Evolutionary conservation across 2,888 invertebrate species (phyloP).

Genomic region (Archips crataeganus): DNA sequence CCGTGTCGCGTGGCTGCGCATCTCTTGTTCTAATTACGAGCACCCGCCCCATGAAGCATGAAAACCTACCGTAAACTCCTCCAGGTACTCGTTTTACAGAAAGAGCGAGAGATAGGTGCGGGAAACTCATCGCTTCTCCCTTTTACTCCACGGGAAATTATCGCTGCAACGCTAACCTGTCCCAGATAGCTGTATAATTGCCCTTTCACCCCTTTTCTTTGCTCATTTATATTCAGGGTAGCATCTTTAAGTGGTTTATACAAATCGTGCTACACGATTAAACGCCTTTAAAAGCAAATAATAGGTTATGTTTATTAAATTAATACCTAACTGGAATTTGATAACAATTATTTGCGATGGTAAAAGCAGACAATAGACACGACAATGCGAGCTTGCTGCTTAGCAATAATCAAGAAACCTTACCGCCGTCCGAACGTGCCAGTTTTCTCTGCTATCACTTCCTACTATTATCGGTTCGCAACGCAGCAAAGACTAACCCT

Average conservation of each 20-base stretch:
- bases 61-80: constrained; percentile 46
- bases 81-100: constrained; percentile 45
- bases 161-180: constrained; percentile 45
- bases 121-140: constrained; percentile 44
- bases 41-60: constrained; percentile 67
- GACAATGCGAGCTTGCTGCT: constrained; percentile 46
- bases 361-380: constrained; percentile 57
- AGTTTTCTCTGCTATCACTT: constrained; percentile 75
- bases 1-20: constrained; percentile 79
- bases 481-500: constrained; percentile 67
- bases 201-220: constrained; percentile 64
- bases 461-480: constrained; percentile 77
- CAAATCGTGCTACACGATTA: constrained; percentile 48
- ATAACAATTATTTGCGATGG: constrained; percentile 43
- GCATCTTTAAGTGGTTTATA: constrained; percentile 59
- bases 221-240: constrained; percentile 63
- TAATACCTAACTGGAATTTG: constrained; percentile 7
- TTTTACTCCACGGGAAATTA: constrained; percentile 45
- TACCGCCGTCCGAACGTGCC: constrained; percentile 63
- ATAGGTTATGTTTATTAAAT: constrained; percentile 24
- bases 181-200: constrained; percentile 58
- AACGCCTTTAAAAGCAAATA: constrained; percentile 31
- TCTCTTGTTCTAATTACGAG: constrained; percentile 81
- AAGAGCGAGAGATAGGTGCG: constrained; percentile 45
- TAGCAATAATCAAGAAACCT: constrained; percentile 59